Evolutionary conservation across 2,888 invertebrate species (phyloP).

Genomic region (Platycheirus rosarum): DNA sequence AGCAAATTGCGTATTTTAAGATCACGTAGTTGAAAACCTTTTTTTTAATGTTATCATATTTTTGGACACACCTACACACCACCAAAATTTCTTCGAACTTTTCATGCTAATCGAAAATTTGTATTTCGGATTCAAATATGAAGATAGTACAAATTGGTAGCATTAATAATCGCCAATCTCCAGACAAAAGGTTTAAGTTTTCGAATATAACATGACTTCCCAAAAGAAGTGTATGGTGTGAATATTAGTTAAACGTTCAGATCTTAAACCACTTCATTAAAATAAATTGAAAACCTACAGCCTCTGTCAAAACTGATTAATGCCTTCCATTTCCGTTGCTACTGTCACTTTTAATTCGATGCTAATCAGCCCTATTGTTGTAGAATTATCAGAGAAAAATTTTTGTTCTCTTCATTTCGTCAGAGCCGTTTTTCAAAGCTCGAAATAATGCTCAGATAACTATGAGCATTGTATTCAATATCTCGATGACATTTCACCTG

Average conservation of each 20-base stretch:
- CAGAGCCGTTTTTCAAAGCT: slow-evolving; percentile 15
- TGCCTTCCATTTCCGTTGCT: slow-evolving; percentile 24
- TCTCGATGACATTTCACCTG: slow-evolving; percentile 60
- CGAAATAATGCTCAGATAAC: slow-evolving; percentile 45
- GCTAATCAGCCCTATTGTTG: slow-evolving; percentile 37
- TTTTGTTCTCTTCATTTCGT: background rate
- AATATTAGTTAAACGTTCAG: slow-evolving; percentile 7
- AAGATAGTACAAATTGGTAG: too few species aligned
- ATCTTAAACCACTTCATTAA: background rate
- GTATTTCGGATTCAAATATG: too few species aligned
- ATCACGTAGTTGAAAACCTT: too few species aligned
- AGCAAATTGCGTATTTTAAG: too few species aligned
- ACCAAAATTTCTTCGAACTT: too few species aligned
- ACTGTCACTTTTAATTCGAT: slow-evolving; percentile 32
- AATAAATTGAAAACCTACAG: background rate
- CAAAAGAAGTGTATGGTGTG: background rate
- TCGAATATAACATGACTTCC: background rate
- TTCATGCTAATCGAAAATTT: too few species aligned
- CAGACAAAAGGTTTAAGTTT: background rate
- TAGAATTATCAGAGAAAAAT: background rate
- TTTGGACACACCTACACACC: too few species aligned
- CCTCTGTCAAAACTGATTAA: slow-evolving; percentile 4
- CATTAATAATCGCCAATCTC: too few species aligned
- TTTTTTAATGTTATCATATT: too few species aligned
- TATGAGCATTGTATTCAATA: slow-evolving; percentile 3